phyloP scores from a whole-genome alignment of 2,113 vertebrate genomes.

The Dipodomys spectabilis region DNA sequence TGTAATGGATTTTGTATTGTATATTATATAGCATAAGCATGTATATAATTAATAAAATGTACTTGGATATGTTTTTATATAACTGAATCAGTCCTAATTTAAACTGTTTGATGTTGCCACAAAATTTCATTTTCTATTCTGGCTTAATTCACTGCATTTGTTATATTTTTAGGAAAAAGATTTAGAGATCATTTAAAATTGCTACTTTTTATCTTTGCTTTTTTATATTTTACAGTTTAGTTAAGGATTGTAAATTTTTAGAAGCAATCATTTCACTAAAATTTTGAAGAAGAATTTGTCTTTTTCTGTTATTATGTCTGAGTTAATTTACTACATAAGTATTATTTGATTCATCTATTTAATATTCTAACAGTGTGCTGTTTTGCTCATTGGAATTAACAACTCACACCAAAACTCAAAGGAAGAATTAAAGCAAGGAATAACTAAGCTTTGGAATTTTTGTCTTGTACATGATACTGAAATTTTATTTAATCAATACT shows the following conservation, averaged over 20 bases:
- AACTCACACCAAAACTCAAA: constrained; percentile 20
- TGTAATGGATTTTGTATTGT: not conserved
- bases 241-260: not conserved
- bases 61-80: not conserved
- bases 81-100: not conserved
- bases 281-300: not conserved
- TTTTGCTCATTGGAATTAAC: not conserved
- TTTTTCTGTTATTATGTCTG: not conserved
- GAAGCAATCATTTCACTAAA: not conserved
- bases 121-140: not conserved
- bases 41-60: not conserved
- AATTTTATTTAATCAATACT: not conserved
- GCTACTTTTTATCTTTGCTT: not conserved
- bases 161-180: not conserved
- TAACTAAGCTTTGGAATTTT: not conserved
- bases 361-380: not conserved
- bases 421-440: not conserved
- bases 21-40: not conserved
- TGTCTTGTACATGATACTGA: not conserved
- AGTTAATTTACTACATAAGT: not conserved
- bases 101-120: not conserved
- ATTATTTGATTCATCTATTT: not conserved
- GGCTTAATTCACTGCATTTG: not conserved
- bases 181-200: not conserved
- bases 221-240: not conserved